Conservation (phyloP, 2,797 vertebrate species). For the Tragopan temminckii region DNA sequence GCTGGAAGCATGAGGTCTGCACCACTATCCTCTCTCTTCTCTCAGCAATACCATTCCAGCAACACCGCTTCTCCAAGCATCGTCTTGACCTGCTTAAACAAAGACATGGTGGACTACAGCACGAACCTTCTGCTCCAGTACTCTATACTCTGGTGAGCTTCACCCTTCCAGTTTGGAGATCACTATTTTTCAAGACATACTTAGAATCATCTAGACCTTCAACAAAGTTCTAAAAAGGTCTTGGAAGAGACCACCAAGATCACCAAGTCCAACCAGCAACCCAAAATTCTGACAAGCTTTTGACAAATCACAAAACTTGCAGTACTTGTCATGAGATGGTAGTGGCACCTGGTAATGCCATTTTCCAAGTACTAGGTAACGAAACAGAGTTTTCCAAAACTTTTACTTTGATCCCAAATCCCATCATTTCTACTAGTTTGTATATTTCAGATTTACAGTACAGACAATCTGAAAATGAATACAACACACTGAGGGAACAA, state of each 20-base stretch:
- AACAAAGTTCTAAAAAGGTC: neutral
- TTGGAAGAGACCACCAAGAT: neutral
- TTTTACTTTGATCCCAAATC: neutral
- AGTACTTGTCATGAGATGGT: neutral
- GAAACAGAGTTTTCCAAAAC: neutral
- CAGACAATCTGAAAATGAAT: neutral
- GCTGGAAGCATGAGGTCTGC: neutral
- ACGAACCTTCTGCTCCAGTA: neutral
- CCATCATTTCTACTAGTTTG: neutral
- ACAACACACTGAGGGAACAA: neutral
- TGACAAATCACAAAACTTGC: neutral
- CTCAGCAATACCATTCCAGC: neutral
- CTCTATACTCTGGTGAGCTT: neutral
- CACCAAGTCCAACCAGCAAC: neutral
- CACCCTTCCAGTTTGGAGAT: neutral
- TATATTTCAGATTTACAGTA: neutral
- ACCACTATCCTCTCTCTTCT: neutral
- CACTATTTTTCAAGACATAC: neutral
- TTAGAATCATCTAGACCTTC: neutral
- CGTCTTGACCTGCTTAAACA: neutral
- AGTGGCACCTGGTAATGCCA: neutral
- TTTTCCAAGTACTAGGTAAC: neutral
- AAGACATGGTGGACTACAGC: accelerated
- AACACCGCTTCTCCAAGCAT: neutral
- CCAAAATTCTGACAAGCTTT: neutral